Base-by-base conservation (phyloP, 2,113 vertebrate genomes). In the Dromas ardeola region DNA sequence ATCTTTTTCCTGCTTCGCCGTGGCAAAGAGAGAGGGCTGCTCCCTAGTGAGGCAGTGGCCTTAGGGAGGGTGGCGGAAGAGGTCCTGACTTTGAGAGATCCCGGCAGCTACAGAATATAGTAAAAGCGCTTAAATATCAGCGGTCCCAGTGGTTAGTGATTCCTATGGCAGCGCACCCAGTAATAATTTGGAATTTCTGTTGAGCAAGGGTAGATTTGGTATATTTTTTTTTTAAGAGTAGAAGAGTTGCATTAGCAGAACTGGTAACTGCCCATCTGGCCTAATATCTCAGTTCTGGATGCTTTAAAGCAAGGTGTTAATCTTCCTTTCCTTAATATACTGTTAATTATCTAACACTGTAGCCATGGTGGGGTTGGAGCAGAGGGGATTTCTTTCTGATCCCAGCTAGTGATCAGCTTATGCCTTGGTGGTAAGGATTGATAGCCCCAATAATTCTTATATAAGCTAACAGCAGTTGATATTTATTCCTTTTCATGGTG, bases 1-100 rank as follows among this genome's bases (percentile, higher is more conserved):
- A 32, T 76, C 43, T n/a, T 70, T 50, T 42, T 4, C 5, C 74
- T 70, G 34, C 67, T 66, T 42, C 1, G 5, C 61, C 11, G 1
- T 15, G 55, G 67, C 49, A 61, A 3, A 36, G 12, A 4, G 50
- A 17, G 49, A 10, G 0, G 0, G 13, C 26, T 36, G 0, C 43
- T 74, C n/a, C 72, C 50, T 18, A 5, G 4, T 15, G 45, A 42
- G 65, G 71, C 63, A 29, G 32, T 8, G 9, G 2, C 11, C 43
- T 36, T 15, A 20, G 25, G 5, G 40, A 77, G 67, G 52, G 40
- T 36, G 50, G 47, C n/a, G 36, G 14, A 69, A 47, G 53, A 65
- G 22, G 30, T 80, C 56, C 62, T 29, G 27, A 3, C 73, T 71
- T n/a, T 6, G 61, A 71, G 74, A 29, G 30, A 3, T 62, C 50